A percentile compares a stretch with the other conserved stretches of the same genome.
Conservation (phyloP, 2,797 vertebrate genomes). For the Atherinosoma microstoma region DNA sequence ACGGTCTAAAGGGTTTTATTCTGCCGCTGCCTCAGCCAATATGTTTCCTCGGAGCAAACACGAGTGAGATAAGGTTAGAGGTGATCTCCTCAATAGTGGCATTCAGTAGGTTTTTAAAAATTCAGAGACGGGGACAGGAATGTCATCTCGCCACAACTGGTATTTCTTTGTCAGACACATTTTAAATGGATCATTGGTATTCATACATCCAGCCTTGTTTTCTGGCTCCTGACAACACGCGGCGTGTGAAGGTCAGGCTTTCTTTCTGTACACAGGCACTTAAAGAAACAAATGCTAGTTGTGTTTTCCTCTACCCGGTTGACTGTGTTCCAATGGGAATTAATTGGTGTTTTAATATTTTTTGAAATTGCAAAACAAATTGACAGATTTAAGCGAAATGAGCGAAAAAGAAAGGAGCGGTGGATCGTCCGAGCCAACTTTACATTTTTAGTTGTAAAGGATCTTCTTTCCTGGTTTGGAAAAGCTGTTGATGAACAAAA, state of each 20-base stretch:
- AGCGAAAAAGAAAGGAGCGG: conserved; percentile 13
- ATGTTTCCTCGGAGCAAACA: conserved; percentile 52
- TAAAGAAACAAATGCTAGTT: conserved; percentile 20
- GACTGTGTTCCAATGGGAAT: conserved; percentile 28
- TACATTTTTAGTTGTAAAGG: conserved; percentile 49
- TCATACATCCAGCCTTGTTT: conserved; percentile 50
- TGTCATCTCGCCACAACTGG: conserved; percentile 23
- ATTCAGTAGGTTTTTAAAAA: conserved; percentile 38
- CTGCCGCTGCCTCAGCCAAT: conserved; percentile 31
- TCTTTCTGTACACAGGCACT: conserved; percentile 33
- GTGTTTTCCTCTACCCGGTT: conserved; percentile 26
- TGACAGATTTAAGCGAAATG: background rate
- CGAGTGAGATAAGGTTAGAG: conserved; percentile 45
- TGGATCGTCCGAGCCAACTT: conserved; percentile 30
- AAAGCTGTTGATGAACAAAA: conserved; percentile 55
- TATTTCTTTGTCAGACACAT: conserved; percentile 50
- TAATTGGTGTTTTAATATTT: conserved; percentile 49
- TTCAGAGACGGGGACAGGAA: conserved; percentile 26
- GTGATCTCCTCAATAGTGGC: conserved; percentile 39
- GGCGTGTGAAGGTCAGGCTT: conserved; percentile 57
- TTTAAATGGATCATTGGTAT: conserved; percentile 55
- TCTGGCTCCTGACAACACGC: conserved; percentile 33
- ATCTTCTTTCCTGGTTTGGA: conserved; percentile 63
- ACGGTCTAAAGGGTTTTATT: conserved; percentile 50
- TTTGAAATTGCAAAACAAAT: conserved; percentile 9